phyloP scores from a whole-genome alignment of 30 jellyfish, hydroid and myxozoan genomes.

The Sanderia malayensis region DNA sequence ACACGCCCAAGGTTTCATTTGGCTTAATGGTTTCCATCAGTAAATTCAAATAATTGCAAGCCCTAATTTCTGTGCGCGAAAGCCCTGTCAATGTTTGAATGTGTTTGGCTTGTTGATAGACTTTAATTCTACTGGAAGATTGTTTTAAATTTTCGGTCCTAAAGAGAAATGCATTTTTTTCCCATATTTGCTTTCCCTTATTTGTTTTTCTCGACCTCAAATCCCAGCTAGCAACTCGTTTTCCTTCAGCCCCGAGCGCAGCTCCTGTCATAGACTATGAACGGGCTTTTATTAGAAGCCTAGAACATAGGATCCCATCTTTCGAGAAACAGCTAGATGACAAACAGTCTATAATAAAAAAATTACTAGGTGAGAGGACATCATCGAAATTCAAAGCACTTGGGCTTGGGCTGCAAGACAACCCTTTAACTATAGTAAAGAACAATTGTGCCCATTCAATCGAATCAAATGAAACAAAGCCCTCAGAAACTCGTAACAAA shows the following conservation, averaged over 20 bases:
- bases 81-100: not conserved
- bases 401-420: conserved; percentile 49
- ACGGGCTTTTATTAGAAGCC: not conserved
- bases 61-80: no score
- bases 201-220: conserved; percentile 5
- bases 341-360: not conserved
- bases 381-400: conserved; percentile 30
- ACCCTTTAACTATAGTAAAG: conserved; percentile 31
- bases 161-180: not conserved
- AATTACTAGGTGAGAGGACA: conserved; percentile 30
- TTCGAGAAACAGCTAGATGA: conserved; percentile 2
- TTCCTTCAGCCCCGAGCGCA: conserved; percentile 8
- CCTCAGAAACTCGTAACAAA: conserved; percentile 43
- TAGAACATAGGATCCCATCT: not conserved
- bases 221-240: conserved; percentile 4
- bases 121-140: not conserved
- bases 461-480: conserved; percentile 24
- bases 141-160: not conserved
- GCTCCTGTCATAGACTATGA: not conserved
- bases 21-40: no score
- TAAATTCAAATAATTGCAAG: no score
- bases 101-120: not conserved
- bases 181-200: no score
- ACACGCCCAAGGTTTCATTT: no score
- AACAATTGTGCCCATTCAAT: conserved; percentile 35